phyloP scores from a whole-genome alignment of 2,888 invertebrate species.

The Leptinotarsa tumamoca region DNA sequence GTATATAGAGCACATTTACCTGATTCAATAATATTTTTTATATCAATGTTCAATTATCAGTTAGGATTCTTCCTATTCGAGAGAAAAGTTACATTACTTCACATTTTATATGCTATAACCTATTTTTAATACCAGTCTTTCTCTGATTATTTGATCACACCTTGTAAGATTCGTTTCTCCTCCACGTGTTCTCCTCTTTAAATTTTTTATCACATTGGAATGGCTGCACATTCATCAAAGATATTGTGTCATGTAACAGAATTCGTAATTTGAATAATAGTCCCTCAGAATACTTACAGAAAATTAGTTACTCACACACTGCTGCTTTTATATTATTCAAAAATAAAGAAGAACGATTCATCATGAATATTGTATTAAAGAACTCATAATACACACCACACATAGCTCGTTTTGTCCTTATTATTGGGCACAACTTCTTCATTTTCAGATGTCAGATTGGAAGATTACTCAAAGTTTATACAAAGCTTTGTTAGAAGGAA shows the following conservation, averaged over 20 bases:
- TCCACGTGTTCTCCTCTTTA: slow-evolving; percentile 7
- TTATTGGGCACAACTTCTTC: slow-evolving; percentile 34
- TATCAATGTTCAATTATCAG: too few relatives aligned
- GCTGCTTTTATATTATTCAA: slow-evolving; percentile 37
- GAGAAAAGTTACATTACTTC: too few relatives aligned
- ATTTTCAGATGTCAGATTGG: slow-evolving; percentile 37
- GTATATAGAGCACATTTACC: too few relatives aligned
- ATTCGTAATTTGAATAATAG: slow-evolving; percentile 41
- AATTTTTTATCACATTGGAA: slow-evolving; percentile 11
- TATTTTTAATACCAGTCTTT: too few relatives aligned
- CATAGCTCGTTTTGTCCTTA: slow-evolving; percentile 32
- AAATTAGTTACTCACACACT: slow-evolving; percentile 37
- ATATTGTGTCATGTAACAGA: slow-evolving; percentile 33
- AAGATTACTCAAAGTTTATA: slow-evolving; percentile 26
- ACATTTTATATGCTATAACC: too few relatives aligned
- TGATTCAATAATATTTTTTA: too few relatives aligned
- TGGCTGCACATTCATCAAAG: slow-evolving; percentile 30
- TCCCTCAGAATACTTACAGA: slow-evolving; percentile 35
- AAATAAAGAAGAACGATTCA: slow-evolving; percentile 31
- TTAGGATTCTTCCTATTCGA: too few relatives aligned
- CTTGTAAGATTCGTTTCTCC: not conserved
- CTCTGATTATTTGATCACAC: not conserved
- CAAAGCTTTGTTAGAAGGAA: slow-evolving; percentile 11
- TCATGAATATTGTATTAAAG: slow-evolving; percentile 34
- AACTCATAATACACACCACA: slow-evolving; percentile 15